Percentiles rank a stretch among this genome's conserved stretches.
These are phyloP conservation scores for Butorides virescens DNA, from an alignment of 2,113 vertebrate species.

Conservation along the genomic window DNA sequence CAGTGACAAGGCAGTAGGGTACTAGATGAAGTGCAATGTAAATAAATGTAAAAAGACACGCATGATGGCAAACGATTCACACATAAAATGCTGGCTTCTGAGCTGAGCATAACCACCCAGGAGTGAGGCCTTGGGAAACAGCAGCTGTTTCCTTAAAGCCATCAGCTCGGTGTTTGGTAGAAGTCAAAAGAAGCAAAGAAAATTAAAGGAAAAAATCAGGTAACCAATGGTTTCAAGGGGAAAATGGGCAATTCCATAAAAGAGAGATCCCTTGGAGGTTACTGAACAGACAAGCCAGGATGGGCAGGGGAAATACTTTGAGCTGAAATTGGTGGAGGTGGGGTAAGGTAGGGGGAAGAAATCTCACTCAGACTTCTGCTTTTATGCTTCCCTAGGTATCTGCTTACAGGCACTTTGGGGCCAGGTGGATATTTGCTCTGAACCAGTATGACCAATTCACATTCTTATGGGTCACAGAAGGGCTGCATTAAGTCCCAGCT, in stretches of 20 bases:
- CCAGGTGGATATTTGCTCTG: neutral
- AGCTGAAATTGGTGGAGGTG: neutral
- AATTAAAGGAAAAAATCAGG: neutral
- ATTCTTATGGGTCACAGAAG: neutral
- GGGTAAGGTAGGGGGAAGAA: neutral
- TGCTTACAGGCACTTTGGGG: neutral
- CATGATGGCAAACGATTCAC: accelerated
- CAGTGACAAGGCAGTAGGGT: neutral
- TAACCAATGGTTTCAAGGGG: neutral
- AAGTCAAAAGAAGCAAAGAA: neutral
- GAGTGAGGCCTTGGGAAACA: neutral
- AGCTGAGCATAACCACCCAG: neutral
- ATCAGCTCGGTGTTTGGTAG: neutral
- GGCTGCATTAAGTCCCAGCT: neutral
- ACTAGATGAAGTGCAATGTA: neutral
- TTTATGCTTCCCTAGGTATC: neutral
- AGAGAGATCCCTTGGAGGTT: neutral
- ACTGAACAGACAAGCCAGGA: neutral
- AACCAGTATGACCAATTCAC: neutral
- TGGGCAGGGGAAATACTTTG: neutral
- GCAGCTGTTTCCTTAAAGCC: neutral
- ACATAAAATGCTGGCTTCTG: neutral
- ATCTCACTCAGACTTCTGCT: neutral
- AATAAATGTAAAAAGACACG: neutral
- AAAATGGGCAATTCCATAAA: neutral